A percentile compares a stretch with the other conserved stretches of the same genome.
Conservation (phyloP, 92 coral and sea anemone genomes). For the Porites cylindrica region DNA sequence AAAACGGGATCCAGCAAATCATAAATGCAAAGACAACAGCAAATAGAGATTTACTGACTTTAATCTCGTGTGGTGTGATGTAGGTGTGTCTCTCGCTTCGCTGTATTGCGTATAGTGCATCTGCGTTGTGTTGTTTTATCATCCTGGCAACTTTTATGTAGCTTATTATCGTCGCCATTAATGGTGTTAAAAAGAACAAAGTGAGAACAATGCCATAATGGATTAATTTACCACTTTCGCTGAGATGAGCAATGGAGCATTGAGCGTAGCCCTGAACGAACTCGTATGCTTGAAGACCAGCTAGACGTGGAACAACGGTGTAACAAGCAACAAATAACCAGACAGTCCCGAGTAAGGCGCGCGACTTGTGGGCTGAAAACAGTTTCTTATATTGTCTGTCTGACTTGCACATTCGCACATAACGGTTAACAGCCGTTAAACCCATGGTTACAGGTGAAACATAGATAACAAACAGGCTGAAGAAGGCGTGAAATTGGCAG, state of each 20-base stretch:
- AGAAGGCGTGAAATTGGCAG: slow-evolving; percentile 63
- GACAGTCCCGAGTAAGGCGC: slow-evolving; percentile 31
- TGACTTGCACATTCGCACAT: slow-evolving; percentile 48
- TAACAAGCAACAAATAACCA: slow-evolving; percentile 50
- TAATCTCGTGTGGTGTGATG: slow-evolving; percentile 56
- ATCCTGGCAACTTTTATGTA: slow-evolving; percentile 60
- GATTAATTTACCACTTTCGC: slow-evolving; percentile 47
- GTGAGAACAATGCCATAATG: slow-evolving; percentile 49
- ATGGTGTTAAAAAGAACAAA: slow-evolving; percentile 20
- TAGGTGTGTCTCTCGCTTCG: not conserved
- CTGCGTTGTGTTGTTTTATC: slow-evolving; percentile 44
- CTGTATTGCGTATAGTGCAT: slow-evolving; percentile 2
- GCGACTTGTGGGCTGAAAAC: slow-evolving; percentile 49
- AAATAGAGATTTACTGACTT: slow-evolving; percentile 61
- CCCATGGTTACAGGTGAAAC: slow-evolving; percentile 57
- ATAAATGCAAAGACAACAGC: slow-evolving; percentile 65
- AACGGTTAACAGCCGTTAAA: slow-evolving; percentile 48
- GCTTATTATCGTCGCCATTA: slow-evolving; percentile 38
- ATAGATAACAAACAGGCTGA: slow-evolving; percentile 48
- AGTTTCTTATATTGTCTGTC: slow-evolving; percentile 30
- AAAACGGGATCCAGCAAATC: slow-evolving; percentile 68
- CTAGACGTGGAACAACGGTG: slow-evolving; percentile 26
- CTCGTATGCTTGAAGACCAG: slow-evolving; percentile 56
- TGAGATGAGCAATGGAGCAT: slow-evolving; percentile 54
- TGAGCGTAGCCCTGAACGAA: slow-evolving; percentile 65